phyloP scores from a whole-genome alignment of 1,140 invertebrate species.

The Monomorium pharaonis region DNA sequence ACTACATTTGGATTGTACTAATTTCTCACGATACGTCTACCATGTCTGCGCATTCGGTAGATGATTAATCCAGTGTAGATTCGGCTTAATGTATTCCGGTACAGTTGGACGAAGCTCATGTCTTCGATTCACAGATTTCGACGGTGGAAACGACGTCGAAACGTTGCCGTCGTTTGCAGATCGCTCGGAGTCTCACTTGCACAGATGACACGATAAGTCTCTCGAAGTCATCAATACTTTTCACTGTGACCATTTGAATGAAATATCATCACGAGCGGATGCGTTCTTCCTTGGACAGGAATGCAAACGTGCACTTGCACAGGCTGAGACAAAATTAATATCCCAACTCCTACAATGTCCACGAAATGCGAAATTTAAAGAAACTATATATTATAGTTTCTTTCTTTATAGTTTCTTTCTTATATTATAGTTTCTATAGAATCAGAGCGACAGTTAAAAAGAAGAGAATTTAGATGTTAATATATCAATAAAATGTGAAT shows the following conservation, averaged over 20 bases:
- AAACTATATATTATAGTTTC: too few relatives aligned
- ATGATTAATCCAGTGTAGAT: conserved; percentile 38
- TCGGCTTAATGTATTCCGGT: conserved; percentile 32
- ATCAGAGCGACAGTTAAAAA: too few relatives aligned
- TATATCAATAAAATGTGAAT: background rate
- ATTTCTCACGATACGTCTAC: background rate
- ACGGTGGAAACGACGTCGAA: background rate
- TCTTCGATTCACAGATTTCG: conserved; percentile 10
- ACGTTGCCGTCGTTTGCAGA: conserved; percentile 53
- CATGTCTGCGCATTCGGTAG: background rate
- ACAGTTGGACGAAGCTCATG: background rate
- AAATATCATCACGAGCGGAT: conserved; percentile 64
- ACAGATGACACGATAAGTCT: conserved; percentile 74
- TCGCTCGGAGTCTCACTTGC: conserved; percentile 46
- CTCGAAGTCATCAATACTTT: conserved; percentile 74
- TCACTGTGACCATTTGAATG: conserved; percentile 73
- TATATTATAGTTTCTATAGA: too few relatives aligned
- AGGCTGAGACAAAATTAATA: conserved; percentile 40
- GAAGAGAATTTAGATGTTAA: background rate
- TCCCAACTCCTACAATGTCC: background rate
- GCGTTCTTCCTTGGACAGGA: conserved; percentile 11
- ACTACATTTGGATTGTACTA: background rate
- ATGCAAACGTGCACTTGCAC: conserved; percentile 32
- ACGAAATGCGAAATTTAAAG: background rate
- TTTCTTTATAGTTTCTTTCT: too few relatives aligned